phyloP scores from a whole-genome alignment of 2,797 vertebrate genomes.

The Naso thynnoides region DNA sequence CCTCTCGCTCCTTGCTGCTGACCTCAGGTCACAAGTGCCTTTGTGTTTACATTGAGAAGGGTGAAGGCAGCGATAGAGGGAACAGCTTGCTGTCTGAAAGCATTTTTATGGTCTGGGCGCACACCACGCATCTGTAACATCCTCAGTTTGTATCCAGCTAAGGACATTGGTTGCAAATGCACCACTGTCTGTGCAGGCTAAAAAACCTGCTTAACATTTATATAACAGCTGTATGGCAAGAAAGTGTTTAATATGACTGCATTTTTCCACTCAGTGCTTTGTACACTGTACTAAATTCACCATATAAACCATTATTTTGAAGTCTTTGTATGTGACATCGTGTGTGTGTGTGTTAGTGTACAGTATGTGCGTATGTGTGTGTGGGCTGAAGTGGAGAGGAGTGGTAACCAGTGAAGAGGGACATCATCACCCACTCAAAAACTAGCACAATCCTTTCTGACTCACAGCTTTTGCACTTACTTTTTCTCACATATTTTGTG shows the following conservation, averaged over 20 bases:
- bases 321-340: constrained; percentile 9
- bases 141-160: neutral
- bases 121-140: neutral
- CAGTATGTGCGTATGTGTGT: constrained; percentile 17
- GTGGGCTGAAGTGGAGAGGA: constrained; percentile 46
- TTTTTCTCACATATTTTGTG: constrained; percentile 36
- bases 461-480: constrained; percentile 47
- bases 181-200: neutral
- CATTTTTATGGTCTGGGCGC: neutral
- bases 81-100: neutral
- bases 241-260: neutral
- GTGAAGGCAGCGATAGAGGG: neutral
- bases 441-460: constrained; percentile 50
- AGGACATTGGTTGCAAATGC: neutral
- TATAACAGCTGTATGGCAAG: neutral
- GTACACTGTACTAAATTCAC: constrained; percentile 1
- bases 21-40: neutral
- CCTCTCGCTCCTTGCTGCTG: too few relatives aligned
- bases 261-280: neutral
- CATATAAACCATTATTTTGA: constrained; percentile 7
- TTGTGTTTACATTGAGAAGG: too few relatives aligned
- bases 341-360: constrained; percentile 1
- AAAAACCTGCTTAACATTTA: neutral
- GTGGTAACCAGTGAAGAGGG: constrained; percentile 46
- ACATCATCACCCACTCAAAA: constrained; percentile 56